Percentiles rank a stretch among this genome's conserved stretches.
Conservation (phyloP, 2,797 vertebrate genomes). For the Yasuhikotakia modesta region DNA sequence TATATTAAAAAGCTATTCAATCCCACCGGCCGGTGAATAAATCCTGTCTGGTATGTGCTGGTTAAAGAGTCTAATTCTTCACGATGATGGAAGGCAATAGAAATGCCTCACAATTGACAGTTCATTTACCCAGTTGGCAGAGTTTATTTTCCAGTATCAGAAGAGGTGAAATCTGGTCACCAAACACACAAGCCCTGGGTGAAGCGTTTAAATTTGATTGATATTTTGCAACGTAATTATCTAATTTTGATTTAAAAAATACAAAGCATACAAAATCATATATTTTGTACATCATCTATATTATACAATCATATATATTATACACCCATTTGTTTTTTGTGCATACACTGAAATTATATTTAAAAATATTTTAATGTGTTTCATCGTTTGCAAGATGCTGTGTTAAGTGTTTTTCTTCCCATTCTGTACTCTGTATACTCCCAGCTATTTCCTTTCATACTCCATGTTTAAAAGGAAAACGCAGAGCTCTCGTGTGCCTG, state of each 20-base stretch:
- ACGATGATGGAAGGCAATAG: constrained; percentile 64
- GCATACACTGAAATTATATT: too few species aligned
- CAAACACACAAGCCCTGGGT: background rate
- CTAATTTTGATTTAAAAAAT: too few species aligned
- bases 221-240: too few species aligned
- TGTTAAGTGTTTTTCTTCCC: constrained; percentile 8
- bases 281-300: too few species aligned
- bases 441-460: constrained; percentile 45
- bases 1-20: constrained; percentile 64
- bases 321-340: too few species aligned
- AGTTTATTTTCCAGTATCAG: constrained; percentile 10
- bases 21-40: constrained; percentile 60
- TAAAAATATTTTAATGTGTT: too few species aligned
- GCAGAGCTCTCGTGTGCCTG: constrained; percentile 39
- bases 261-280: too few species aligned
- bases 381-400: too few species aligned
- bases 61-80: constrained; percentile 62
- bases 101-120: constrained; percentile 49
- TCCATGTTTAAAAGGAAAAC: constrained; percentile 39
- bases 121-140: constrained; percentile 47
- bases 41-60: constrained; percentile 75
- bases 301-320: too few species aligned
- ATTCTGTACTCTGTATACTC: constrained; percentile 20
- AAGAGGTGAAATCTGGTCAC: background rate
- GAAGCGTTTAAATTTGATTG: background rate